phyloP scores from a whole-genome alignment of 2,113 vertebrate genomes.

The Cryptomyrus ogoouensis region DNA sequence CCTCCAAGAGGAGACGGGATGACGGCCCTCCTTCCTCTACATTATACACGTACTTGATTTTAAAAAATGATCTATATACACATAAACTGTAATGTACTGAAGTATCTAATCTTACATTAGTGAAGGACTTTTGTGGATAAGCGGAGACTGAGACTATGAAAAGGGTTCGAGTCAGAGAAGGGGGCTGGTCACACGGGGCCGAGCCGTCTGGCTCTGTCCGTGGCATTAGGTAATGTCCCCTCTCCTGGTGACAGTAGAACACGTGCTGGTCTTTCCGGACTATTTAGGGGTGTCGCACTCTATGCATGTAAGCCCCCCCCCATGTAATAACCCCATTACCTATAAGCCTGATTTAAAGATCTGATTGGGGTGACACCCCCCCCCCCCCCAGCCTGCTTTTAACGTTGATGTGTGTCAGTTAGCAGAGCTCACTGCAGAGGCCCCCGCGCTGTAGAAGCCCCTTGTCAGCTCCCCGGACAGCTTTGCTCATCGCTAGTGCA shows the following conservation, averaged over 20 bases:
- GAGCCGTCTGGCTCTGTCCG: background rate
- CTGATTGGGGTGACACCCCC: background rate
- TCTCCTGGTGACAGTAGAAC: background rate
- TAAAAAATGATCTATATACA: background rate
- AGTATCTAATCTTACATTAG: background rate
- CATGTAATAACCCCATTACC: background rate
- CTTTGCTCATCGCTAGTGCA: background rate
- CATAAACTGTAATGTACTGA: background rate
- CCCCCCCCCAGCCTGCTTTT: background rate
- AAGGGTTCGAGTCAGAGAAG: background rate
- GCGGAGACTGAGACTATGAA: background rate
- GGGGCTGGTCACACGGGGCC: background rate
- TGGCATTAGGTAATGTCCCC: background rate
- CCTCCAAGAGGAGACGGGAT: background rate
- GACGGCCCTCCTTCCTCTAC: background rate
- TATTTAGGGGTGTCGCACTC: background rate
- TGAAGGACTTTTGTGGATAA: background rate
- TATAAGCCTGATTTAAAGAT: background rate
- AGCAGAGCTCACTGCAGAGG: background rate
- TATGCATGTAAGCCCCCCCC: background rate
- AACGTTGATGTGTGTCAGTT: background rate
- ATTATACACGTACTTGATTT: slow-evolving; percentile 5
- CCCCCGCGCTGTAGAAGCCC: background rate
- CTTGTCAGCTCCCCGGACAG: background rate
- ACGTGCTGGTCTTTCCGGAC: no score